Evolutionary conservation across 2,797 vertebrate species (phyloP).

Genomic region (Bufotes viridis): DNA sequence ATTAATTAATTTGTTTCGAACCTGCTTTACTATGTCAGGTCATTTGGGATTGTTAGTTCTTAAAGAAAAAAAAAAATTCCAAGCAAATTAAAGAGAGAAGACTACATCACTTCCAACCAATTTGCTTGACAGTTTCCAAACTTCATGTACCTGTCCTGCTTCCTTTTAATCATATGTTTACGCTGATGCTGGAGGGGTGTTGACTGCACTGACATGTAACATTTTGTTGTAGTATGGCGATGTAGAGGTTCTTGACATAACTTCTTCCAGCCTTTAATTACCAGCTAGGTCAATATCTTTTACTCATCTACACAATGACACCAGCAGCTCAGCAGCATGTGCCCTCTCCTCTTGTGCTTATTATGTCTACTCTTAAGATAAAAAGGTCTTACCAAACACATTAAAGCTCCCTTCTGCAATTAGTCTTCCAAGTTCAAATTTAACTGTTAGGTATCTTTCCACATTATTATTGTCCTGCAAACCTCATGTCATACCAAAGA

Average conservation of each 20-base stretch:
- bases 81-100: not conserved
- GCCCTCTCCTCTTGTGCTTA: too few relatives aligned
- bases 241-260: conserved; percentile 60
- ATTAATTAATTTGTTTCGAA: not conserved
- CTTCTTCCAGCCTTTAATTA: conserved; percentile 64
- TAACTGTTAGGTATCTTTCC: conserved; percentile 23
- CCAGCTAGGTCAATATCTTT: conserved; percentile 51
- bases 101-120: not conserved
- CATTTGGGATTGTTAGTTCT: not conserved
- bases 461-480: not conserved
- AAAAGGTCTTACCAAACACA: conserved; percentile 44
- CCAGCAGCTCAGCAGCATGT: not conserved
- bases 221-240: conserved; percentile 41
- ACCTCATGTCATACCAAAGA: too few relatives aligned
- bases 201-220: not conserved
- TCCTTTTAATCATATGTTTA: conserved; percentile 28
- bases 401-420: conserved; percentile 22
- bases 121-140: not conserved
- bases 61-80: not conserved
- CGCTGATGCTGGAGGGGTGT: conserved; percentile 10
- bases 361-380: conserved; percentile 27
- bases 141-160: not conserved
- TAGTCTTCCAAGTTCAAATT: not conserved
- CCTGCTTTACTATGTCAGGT: not conserved
- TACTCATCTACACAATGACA: conserved; percentile 63